These are phyloP conservation scores for Malthinus flaveolus DNA, from an alignment of 2,888 invertebrate species.

Conservation along the genomic window DNA sequence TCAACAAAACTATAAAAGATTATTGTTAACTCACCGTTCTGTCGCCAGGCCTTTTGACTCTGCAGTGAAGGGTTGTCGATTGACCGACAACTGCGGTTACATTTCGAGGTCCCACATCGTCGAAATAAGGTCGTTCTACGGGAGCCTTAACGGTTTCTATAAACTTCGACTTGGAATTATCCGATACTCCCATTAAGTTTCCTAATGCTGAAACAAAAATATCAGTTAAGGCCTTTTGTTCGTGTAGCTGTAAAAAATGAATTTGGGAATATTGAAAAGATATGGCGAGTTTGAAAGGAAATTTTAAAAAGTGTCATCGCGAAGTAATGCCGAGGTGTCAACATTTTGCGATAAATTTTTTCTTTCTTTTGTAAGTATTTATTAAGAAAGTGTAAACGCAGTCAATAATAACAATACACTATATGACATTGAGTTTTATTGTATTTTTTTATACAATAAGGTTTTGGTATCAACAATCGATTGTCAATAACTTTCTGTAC, in stretches of 20 bases:
- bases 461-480: slow-evolving; percentile 14
- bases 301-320: too few relatives aligned
- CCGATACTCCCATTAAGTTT: slow-evolving; percentile 31
- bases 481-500: slow-evolving; percentile 20
- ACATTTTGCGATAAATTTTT: too few relatives aligned
- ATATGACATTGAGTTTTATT: background rate
- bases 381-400: background rate
- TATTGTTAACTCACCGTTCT: slow-evolving; percentile 69
- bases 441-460: background rate
- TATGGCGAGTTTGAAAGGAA: too few relatives aligned
- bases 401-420: background rate
- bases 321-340: too few relatives aligned
- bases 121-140: slow-evolving; percentile 77
- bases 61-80: slow-evolving; percentile 75
- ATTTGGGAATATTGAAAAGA: too few relatives aligned
- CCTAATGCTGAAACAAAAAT: slow-evolving; percentile 31
- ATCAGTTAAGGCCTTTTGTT: too few relatives aligned
- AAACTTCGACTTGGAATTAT: slow-evolving; percentile 33
- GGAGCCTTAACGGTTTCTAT: slow-evolving; percentile 42
- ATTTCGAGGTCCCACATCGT: slow-evolving; percentile 81
- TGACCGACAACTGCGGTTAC: slow-evolving; percentile 85
- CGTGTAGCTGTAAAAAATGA: too few relatives aligned
- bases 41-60: slow-evolving; percentile 85
- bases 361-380: background rate
- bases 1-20: slow-evolving; percentile 24